A percentile compares a stretch with the other conserved stretches of the same genome.
phyloP scores from a whole-genome alignment of 2,888 invertebrate species.

The Eretmocerus hayati region DNA sequence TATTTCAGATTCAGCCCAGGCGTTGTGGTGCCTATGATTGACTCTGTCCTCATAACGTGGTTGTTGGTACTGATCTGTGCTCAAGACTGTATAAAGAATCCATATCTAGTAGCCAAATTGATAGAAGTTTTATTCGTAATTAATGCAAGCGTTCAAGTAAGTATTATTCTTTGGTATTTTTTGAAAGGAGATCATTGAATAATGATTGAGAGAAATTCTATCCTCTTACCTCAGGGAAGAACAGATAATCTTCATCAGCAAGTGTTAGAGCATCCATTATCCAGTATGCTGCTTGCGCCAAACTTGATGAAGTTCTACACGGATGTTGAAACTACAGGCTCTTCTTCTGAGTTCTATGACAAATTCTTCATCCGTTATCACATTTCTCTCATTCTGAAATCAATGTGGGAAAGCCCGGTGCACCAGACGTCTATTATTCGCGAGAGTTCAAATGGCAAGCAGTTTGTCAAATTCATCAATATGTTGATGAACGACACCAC shows the following conservation, averaged over 20 bases:
- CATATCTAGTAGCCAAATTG: slow-evolving; percentile 93
- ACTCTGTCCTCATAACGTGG: slow-evolving; percentile 80
- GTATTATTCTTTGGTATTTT: not conserved
- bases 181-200: not conserved
- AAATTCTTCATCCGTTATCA: slow-evolving; percentile 98
- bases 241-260: slow-evolving; percentile 59
- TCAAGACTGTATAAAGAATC: slow-evolving; percentile 87
- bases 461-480: slow-evolving; percentile 94
- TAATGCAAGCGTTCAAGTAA: slow-evolving; percentile 59
- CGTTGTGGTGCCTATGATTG: slow-evolving; percentile 68
- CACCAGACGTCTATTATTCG: slow-evolving; percentile 82
- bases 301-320: slow-evolving; percentile 98
- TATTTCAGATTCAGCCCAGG: slow-evolving; percentile 65
- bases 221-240: slow-evolving; percentile 34
- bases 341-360: slow-evolving; percentile 97
- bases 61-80: slow-evolving; percentile 84
- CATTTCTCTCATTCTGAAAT: slow-evolving; percentile 92
- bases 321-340: slow-evolving; percentile 94
- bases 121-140: slow-evolving; percentile 84
- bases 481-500: slow-evolving; percentile 99
- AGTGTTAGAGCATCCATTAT: slow-evolving; percentile 82
- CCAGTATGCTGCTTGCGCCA: slow-evolving; percentile 75
- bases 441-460: slow-evolving; percentile 83
- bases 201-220: not conserved
- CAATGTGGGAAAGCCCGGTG: slow-evolving; percentile 88